A percentile compares a stretch with the other conserved stretches of the same genome.
phyloP scores from a whole-genome alignment of 1,140 invertebrate genomes.

The Oncopodura yosiiana region DNA sequence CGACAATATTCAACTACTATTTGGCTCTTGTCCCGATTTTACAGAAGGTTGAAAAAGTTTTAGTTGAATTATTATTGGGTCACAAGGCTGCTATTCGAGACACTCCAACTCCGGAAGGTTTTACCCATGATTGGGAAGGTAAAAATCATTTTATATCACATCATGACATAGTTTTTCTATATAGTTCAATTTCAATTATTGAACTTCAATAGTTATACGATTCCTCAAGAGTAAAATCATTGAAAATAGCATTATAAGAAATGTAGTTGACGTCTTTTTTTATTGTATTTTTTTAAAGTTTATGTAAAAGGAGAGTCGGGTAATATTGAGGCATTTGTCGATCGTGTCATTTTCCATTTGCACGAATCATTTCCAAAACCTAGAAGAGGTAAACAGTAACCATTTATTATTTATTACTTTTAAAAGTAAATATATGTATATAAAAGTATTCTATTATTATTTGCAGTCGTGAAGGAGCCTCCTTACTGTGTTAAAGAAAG shows the following conservation, averaged over 20 bases:
- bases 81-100: constrained; percentile 70
- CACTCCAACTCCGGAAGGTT: constrained; percentile 71
- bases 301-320: constrained; percentile 80
- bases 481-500: constrained; percentile 85
- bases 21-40: no score
- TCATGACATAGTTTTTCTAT: no score
- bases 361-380: constrained; percentile 87
- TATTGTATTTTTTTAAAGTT: no score
- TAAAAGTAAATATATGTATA: not conserved
- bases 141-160: no score
- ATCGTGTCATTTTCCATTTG: constrained; percentile 87
- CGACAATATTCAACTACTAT: no score
- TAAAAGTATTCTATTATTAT: constrained; percentile 17
- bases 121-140: constrained; percentile 98
- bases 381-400: constrained; percentile 56
- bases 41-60: no score
- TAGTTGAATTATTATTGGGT: constrained; percentile 82
- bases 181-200: no score
- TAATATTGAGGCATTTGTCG: constrained; percentile 80
- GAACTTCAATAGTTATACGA: no score
- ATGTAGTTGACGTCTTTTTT: no score
- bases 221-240: no score
- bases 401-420: not conserved
- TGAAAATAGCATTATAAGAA: no score
- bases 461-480: constrained; percentile 73